These are phyloP conservation scores for Arctocebus calabarensis DNA, from an alignment of 2,797 vertebrate genomes.

Conservation along the genomic window DNA sequence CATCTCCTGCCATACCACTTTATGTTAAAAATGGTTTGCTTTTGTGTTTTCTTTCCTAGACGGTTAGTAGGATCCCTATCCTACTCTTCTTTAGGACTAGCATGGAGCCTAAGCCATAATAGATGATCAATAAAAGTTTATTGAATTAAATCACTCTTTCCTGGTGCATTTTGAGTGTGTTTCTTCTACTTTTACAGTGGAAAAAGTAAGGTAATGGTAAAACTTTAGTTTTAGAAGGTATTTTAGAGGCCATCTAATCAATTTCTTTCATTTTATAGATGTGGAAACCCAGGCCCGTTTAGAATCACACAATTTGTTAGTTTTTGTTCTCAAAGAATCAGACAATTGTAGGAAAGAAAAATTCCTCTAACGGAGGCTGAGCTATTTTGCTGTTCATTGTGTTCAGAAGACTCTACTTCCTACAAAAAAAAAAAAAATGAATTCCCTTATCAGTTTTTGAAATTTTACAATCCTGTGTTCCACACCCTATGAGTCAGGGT, in stretches of 20 bases:
- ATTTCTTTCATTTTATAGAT: constrained; percentile 18
- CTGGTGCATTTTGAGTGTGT: background rate
- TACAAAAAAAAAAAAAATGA: constrained; percentile 62
- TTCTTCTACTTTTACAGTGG: background rate
- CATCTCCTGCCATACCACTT: background rate
- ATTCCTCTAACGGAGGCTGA: constrained; percentile 27
- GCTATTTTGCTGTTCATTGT: constrained; percentile 64
- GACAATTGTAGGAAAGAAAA: constrained; percentile 73
- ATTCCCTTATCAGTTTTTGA: constrained; percentile 37
- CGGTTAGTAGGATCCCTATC: background rate
- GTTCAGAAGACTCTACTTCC: constrained; percentile 23
- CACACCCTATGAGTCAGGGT: background rate
- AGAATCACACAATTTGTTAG: constrained; percentile 23
- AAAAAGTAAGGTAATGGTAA: constrained; percentile 2
- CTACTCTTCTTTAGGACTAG: background rate
- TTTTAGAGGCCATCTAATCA: background rate
- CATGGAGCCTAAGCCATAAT: background rate
- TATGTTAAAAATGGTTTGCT: constrained; percentile 22
- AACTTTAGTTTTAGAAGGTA: background rate
- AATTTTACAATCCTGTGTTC: constrained; percentile 15
- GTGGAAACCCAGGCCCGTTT: constrained; percentile 25
- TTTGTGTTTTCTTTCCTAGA: background rate
- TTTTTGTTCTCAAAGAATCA: constrained; percentile 59
- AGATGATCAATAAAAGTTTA: background rate
- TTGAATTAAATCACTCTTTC: constrained; percentile 43